Base-by-base conservation (phyloP, 2,113 vertebrate species). In the Campylomormyrus numenius region DNA sequence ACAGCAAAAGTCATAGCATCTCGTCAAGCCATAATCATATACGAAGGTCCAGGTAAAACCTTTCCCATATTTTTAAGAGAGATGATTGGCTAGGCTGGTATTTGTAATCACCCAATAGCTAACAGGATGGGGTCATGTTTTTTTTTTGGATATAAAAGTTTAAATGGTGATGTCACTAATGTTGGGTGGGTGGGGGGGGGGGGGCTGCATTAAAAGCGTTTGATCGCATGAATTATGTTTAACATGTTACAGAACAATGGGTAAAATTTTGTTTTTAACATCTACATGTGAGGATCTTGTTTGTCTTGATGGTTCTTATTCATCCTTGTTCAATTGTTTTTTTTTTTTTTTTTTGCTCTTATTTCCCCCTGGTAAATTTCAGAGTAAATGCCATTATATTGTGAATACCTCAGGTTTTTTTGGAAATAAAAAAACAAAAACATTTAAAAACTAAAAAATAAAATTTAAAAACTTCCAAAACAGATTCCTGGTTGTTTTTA, bases 371-470 rank as follows among this genome's bases (percentile, higher is more conserved):
- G 58, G 19, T 88, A 86, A 85, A 94, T 95, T 95, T 95, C 92
- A 92, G 92, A 96, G 94, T 93, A 95, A 95, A 96, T 96, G 96
- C 96, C 96, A 96, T 96, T 96, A 95, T 96, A 95, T 96, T 96
- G 95, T 96, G 94, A 96, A 96, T 96, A 96, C 96, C 96, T 96
- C 96, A 96, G 96, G 96, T 96, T 96, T 96, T 95, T 95, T 96
- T 95, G 93, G 92, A 94, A 91, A 94, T 93, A 95, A 91, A 93
- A 3, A 94, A 93, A n/a, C 92, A 93, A 95, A 95, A 96, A 95
- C 92, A 93, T 93, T 92, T 93, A 95, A 95, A 95, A 96, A 95
- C 93, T 91, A 91, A 93, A 92, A 90, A 89, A 94, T 95, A 94
- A 94, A 93, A 84, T 94, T 94, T 93, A 95, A 95, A 95, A 94